Evolutionary conservation across 2,113 vertebrate species (phyloP).

Genomic region (Neogale vison): DNA sequence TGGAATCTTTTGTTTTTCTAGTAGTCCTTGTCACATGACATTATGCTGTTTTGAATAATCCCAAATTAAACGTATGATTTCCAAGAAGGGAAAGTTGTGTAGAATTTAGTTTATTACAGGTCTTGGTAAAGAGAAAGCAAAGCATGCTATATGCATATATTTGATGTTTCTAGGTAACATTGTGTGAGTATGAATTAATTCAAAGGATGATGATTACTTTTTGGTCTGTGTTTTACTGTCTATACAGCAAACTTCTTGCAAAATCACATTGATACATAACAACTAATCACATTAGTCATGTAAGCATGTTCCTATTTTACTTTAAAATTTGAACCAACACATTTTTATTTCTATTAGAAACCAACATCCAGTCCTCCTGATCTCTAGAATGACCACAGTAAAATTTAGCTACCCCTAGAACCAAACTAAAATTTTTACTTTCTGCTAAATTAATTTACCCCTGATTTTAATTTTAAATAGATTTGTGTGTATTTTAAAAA

Average conservation of each 20-base stretch:
- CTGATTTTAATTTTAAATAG: slow-evolving; percentile 62
- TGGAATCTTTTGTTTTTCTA: neutral
- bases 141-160: neutral
- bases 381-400: slow-evolving; percentile 50
- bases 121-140: neutral
- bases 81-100: neutral
- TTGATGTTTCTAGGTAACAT: slow-evolving; percentile 41
- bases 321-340: slow-evolving; percentile 61
- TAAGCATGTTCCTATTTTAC: slow-evolving; percentile 61
- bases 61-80: slow-evolving; percentile 22
- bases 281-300: slow-evolving; percentile 39
- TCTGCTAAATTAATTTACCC: slow-evolving; percentile 32
- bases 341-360: slow-evolving; percentile 61
- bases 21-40: neutral
- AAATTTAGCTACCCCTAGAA: slow-evolving; percentile 44
- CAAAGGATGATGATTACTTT: neutral
- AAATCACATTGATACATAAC: slow-evolving; percentile 18
- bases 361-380: neutral
- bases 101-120: neutral
- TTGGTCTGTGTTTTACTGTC: neutral
- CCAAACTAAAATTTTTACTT: slow-evolving; percentile 57
- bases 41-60: slow-evolving; percentile 34
- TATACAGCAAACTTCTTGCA: neutral
- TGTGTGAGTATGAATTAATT: slow-evolving; percentile 45
- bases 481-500: slow-evolving; percentile 44